phyloP scores from a whole-genome alignment of 2,888 invertebrate species.

The Macrosiphum euphorbiae region DNA sequence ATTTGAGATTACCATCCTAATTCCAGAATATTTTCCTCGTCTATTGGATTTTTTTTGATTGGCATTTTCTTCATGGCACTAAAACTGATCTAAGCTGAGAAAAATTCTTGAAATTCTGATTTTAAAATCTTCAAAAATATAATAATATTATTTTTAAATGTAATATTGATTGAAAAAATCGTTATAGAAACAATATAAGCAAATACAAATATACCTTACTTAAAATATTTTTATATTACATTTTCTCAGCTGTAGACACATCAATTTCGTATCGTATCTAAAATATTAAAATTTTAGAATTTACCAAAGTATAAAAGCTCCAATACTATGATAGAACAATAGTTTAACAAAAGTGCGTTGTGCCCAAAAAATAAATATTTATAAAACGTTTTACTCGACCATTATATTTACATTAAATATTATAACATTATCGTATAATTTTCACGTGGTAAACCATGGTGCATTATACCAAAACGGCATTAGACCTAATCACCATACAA shows the following conservation, averaged over 20 bases:
- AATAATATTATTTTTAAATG: not conserved
- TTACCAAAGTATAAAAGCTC: not conserved
- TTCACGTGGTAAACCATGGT: not conserved
- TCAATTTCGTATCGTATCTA: not conserved
- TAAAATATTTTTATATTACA: not conserved
- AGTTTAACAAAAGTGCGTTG: not conserved
- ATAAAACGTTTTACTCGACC: not conserved
- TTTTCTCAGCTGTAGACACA: not conserved
- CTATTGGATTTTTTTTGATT: not conserved
- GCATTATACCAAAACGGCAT: not conserved
- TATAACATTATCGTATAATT: not conserved
- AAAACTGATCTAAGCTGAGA: not conserved
- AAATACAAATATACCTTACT: not conserved
- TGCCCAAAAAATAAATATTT: not conserved
- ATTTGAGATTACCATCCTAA: not conserved
- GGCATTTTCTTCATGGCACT: not conserved
- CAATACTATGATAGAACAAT: not conserved
- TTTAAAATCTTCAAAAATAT: not conserved
- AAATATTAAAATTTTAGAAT: not conserved
- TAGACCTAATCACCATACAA: not conserved
- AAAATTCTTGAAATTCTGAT: not conserved
- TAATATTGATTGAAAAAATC: not conserved
- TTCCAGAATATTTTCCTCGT: not conserved
- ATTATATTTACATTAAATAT: not conserved
- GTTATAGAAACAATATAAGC: not conserved